These are phyloP conservation scores for Euproctis similis DNA, from an alignment of 2,888 invertebrate species.

Conservation along the genomic window DNA sequence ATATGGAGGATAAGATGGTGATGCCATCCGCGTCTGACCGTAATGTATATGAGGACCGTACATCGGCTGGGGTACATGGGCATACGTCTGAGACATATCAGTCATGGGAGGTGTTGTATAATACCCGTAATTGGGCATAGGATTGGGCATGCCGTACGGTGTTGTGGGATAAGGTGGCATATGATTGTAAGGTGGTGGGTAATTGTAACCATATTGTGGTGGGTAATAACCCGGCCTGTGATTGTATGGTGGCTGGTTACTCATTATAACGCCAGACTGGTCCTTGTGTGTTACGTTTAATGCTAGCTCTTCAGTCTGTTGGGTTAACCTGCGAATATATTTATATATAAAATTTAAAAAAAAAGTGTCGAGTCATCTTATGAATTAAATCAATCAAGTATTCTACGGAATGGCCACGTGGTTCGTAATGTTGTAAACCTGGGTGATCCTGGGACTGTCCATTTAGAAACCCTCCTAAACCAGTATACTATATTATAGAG, in stretches of 20 bases:
- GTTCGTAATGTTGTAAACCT: no score
- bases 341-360: no score
- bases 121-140: conserved; percentile 31
- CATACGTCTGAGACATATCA: conserved; percentile 36
- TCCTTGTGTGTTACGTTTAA: conserved; percentile 35
- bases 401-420: no score
- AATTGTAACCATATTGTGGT: conserved; percentile 43
- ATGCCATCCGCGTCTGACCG: conserved; percentile 57
- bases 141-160: conserved; percentile 56
- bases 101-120: conserved; percentile 41
- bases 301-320: conserved; percentile 58
- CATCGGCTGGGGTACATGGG: conserved; percentile 33
- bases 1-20: conserved; percentile 49
- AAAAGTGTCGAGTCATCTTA: no score
- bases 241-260: conserved; percentile 52
- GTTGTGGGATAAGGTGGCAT: conserved; percentile 49
- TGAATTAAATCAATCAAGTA: no score
- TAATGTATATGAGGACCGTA: conserved; percentile 46
- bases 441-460: no score
- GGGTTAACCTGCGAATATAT: conserved; percentile 43
- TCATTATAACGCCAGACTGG: conserved; percentile 44
- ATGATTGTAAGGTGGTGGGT: conserved; percentile 40
- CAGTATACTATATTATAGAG: no score
- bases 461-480: no score
- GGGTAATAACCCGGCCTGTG: conserved; percentile 51